Evolutionary conservation across 2,888 invertebrate species (phyloP), one percentile per base, ranked within the genome.

Genomic region (Steinernema scapterisci): DNA sequence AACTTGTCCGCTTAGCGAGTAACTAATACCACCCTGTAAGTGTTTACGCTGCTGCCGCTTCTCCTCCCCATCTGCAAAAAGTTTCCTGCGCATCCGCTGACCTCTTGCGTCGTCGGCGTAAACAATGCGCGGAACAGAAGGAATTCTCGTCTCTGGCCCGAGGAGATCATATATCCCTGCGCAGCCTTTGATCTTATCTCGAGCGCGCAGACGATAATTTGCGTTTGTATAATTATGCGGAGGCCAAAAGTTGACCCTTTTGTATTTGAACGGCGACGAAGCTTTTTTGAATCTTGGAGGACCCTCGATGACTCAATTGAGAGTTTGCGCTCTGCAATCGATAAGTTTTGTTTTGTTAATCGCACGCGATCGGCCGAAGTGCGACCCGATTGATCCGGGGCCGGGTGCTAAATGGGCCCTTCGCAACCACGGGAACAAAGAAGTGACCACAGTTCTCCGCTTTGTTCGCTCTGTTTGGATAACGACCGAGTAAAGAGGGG

Each of bases 221-320:
- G 54, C 54, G 54, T 16, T 48, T 19, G 54, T 19, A 16, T 25
- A 54, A 54, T 63, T 63, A 63, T 27, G 19, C 31, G 27, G 63
- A 63, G 63, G 63, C 63, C 63, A 63, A 63, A 63, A 63, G 63
- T 63, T 63, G 63, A 63, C 63, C 63, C 63, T 63, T 63, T 63
- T 63, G 63, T 52, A 21, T 63, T 25, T 25, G 27, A 27, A 31
- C 31, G 63, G 27, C 63, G 27, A 27, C 27, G 63, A 27, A 27
- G 31, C 31, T 16, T 25, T 13, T 19, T 19, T 23, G 19, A 19
- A 25, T 16, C n/a, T 48, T 48, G 48, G 48, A 48, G 54, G 54
- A 11, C 54, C 11, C 54, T 19, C 54, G 54, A 54, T 54, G 54
- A 54, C 54, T 54, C 54, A 54, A 54, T 25, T 19, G 23, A 19